Evolutionary conservation across 2,113 vertebrate species (phyloP), one percentile per base, ranked within the genome.

Genomic region (Mesocricetus auratus): DNA sequence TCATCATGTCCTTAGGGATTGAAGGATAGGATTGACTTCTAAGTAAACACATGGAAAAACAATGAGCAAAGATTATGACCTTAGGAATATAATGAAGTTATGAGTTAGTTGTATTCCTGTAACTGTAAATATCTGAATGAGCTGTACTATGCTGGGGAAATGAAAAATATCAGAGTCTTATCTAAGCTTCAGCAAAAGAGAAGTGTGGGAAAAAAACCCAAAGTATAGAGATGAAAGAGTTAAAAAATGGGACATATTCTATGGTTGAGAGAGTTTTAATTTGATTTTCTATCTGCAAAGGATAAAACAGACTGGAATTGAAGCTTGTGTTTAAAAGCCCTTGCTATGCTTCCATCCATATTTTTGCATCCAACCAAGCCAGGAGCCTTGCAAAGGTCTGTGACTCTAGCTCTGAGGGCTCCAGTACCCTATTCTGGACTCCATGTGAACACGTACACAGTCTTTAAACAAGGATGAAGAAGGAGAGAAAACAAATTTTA

Each of bases 41-140:
- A 96, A 95, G 75, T 82, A 88, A 95, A 92, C 93, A 96, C 94
- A 79, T 79, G 47, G 96, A 97, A 94, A 97, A 93, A 79, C 33
- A 97, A 97, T 69, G 86, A 96, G 86, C 36, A 68, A 53, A 26
- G 26, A 47, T 21, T 31, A 2, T 19, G 39, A 56, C 24, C 90
- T 1, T 90, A 71, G 75, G 17, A 39, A 85, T 62, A 91, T 88
- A 81, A 60, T 56, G 4, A 85, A 88, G 71, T 8, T 56, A 4
- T 50, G 10, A 42, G 8, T 75, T 81, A 79, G 68, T 42, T 2
- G 24, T 26, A 53, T 7, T 45, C 0, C 60, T 68, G 21, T 94
- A 15, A 60, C 36, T 56, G 73, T 62, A 94, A 89, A 89, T 45
- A 83, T 62, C 21, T 89, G 53, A 91, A 45, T 17, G 15, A 31